Percentiles rank a stretch among this genome's conserved stretches.
Evolutionary conservation across 2,888 invertebrate species (phyloP).

Genomic region (Drosophila stalkeri): DNA sequence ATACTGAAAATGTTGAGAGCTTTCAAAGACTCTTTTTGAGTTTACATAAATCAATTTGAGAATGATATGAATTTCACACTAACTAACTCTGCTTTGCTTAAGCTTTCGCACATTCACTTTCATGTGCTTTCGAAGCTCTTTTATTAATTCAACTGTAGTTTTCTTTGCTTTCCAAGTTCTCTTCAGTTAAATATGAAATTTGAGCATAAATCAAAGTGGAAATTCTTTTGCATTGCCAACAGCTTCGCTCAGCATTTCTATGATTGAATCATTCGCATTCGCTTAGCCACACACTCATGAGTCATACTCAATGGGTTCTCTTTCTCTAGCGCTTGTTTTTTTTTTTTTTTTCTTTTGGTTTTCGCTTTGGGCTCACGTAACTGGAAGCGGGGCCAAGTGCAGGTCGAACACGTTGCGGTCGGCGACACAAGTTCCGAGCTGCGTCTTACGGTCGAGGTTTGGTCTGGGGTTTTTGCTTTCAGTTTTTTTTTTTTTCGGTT

Average conservation of each 20-base stretch:
- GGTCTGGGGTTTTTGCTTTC: background rate
- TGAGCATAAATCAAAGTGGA: background rate
- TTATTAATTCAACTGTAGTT: background rate
- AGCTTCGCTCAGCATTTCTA: background rate
- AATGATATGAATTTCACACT: background rate
- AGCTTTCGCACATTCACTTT: background rate
- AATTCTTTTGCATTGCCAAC: background rate
- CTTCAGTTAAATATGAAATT: background rate
- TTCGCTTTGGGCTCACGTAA: conserved; percentile 48
- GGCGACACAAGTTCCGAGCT: conserved; percentile 15
- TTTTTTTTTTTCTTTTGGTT: conserved; percentile 33
- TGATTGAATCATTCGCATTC: conserved; percentile 19
- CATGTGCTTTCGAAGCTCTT: background rate
- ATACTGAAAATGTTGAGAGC: background rate
- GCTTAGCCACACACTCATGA: conserved; percentile 27
- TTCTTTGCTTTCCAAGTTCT: background rate
- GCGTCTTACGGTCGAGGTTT: conserved; percentile 11
- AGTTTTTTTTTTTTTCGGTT: background rate
- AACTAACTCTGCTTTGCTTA: background rate
- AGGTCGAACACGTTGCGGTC: conserved; percentile 22
- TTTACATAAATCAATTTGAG: background rate
- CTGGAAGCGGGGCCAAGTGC: conserved; percentile 46
- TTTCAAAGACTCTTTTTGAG: background rate
- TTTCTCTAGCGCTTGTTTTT: conserved; percentile 14
- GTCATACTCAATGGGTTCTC: conserved; percentile 37